Percentiles rank a stretch among this genome's conserved stretches.
phyloP scores from a whole-genome alignment of 2,113 vertebrate genomes.

The Oryctolagus cuniculus region DNA sequence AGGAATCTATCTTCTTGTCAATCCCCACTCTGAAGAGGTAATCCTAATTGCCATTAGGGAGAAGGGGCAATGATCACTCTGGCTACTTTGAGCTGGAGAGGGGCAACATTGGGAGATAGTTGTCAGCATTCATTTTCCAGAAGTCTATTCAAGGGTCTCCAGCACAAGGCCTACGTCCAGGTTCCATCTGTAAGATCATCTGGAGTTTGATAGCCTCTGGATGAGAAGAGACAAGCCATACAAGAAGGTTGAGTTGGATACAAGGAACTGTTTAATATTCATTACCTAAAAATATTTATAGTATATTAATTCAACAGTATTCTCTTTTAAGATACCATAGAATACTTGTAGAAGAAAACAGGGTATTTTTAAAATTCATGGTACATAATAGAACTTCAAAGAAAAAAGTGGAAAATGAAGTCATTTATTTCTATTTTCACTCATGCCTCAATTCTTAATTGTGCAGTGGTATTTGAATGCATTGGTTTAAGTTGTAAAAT shows the following conservation, averaged over 20 bases:
- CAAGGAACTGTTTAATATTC: neutral
- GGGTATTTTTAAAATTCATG: neutral
- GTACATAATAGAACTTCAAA: neutral
- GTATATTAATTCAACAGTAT: neutral
- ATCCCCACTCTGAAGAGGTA: too few species aligned
- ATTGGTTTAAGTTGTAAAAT: constrained; percentile 63
- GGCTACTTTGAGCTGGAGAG: neutral
- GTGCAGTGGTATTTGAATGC: constrained; percentile 66
- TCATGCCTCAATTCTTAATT: constrained; percentile 63
- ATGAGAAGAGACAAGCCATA: too few species aligned
- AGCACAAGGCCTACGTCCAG: too few species aligned
- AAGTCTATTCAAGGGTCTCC: too few species aligned
- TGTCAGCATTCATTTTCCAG: too few species aligned
- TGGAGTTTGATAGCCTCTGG: too few species aligned
- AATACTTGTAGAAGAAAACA: neutral
- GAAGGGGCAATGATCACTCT: too few species aligned
- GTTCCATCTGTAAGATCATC: too few species aligned
- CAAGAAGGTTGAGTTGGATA: too few species aligned
- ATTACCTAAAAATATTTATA: neutral
- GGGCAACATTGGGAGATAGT: neutral
- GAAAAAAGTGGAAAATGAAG: neutral
- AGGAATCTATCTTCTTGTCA: too few species aligned
- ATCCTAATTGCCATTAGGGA: too few species aligned
- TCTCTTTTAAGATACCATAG: neutral
- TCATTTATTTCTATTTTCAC: constrained; percentile 51